A percentile compares a stretch with the other conserved stretches of the same genome.
Conservation (phyloP, 2,797 vertebrate species). For the Melopsittacus undulatus region DNA sequence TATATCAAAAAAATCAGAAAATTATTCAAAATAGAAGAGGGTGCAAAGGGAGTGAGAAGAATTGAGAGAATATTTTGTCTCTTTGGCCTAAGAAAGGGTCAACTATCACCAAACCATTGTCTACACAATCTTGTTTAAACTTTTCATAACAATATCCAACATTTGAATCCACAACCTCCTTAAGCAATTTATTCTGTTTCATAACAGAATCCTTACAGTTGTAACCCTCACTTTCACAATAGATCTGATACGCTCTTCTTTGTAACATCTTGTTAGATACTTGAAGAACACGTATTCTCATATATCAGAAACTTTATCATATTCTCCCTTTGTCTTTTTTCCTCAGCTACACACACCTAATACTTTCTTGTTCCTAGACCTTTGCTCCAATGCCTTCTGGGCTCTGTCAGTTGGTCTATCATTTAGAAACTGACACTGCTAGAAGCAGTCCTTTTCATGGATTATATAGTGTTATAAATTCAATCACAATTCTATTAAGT, state of each 20-base stretch:
- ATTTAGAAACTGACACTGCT: neutral
- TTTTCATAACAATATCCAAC: neutral
- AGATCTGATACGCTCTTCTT: neutral
- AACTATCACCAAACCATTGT: neutral
- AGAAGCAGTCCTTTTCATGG: neutral
- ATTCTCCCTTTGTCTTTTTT: neutral
- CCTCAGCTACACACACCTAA: neutral
- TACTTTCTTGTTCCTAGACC: neutral
- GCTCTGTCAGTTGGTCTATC: neutral
- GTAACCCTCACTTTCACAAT: neutral
- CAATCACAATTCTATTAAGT: neutral
- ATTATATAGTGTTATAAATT: neutral
- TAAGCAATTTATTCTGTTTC: neutral
- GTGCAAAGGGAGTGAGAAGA: neutral
- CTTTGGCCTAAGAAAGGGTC: neutral
- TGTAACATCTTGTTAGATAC: neutral
- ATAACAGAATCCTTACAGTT: neutral
- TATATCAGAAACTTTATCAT: neutral
- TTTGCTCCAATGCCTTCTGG: neutral
- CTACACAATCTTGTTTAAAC: neutral
- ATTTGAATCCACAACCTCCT: neutral
- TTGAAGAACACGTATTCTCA: neutral
- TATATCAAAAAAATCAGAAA: neutral
- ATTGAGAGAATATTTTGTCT: neutral
- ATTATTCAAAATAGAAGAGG: neutral